Evolutionary conservation across 2,113 vertebrate genomes (phyloP).

Genomic region (Myanophis thanlyinensis): DNA sequence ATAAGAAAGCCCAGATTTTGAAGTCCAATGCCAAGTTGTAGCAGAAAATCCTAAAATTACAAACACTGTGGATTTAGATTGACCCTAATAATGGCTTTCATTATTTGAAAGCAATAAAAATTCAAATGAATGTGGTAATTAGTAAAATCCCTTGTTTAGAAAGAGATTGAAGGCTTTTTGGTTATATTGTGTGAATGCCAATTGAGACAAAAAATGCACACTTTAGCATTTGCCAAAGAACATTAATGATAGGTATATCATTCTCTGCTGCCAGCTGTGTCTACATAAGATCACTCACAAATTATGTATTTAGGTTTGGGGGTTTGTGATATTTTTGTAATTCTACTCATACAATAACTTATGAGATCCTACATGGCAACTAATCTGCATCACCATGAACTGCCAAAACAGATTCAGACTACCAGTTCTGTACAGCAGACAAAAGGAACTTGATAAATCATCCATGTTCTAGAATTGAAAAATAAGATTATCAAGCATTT

Average conservation of each 20-base stretch:
- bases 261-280: conserved; percentile 64
- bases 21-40: conserved; percentile 53
- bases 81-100: conserved; percentile 72
- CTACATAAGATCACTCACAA: conserved; percentile 68
- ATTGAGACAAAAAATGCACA: conserved; percentile 62
- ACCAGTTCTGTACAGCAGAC: not conserved
- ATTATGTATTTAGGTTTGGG: conserved; percentile 71
- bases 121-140: conserved; percentile 66
- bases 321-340: conserved; percentile 61
- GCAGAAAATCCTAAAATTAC: conserved; percentile 66
- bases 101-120: conserved; percentile 73
- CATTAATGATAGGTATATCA: conserved; percentile 67
- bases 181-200: conserved; percentile 63
- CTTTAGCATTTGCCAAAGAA: conserved; percentile 63
- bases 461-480: not conserved
- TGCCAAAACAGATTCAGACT: not conserved
- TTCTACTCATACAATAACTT: conserved; percentile 50
- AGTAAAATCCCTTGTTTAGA: conserved; percentile 67
- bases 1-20: conserved; percentile 59
- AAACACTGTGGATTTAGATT: conserved; percentile 64
- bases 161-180: conserved; percentile 61
- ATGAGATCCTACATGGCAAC: conserved; percentile 1
- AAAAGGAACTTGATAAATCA: not conserved
- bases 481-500: not conserved
- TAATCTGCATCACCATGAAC: not conserved